A percentile compares a stretch with the other conserved stretches of the same genome.
These are phyloP conservation scores for Sprattus sprattus DNA, from an alignment of 2,113 vertebrate species.

Conservation along the genomic window DNA sequence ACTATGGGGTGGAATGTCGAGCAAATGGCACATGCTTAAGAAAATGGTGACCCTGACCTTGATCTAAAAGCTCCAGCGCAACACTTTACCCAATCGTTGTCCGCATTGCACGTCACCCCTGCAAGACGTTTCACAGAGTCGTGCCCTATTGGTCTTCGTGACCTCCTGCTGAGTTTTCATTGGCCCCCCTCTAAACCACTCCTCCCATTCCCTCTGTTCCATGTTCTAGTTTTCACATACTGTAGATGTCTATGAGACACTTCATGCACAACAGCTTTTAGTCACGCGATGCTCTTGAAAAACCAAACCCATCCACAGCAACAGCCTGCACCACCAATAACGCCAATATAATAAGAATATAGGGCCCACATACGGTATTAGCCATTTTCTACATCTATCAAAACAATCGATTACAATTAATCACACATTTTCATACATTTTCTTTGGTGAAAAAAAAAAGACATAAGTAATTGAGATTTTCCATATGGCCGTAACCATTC, in stretches of 20 bases:
- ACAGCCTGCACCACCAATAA: neutral
- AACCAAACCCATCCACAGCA: neutral
- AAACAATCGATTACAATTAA: neutral
- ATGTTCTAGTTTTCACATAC: slow-evolving; percentile 44
- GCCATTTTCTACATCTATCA: neutral
- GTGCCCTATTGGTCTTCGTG: neutral
- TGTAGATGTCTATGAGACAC: slow-evolving; percentile 14
- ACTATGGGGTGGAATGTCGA: neutral
- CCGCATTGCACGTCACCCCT: neutral
- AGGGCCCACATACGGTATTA: neutral
- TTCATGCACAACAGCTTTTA: slow-evolving; percentile 20
- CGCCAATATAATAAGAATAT: neutral
- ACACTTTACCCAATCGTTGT: neutral
- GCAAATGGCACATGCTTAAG: slow-evolving; percentile 18
- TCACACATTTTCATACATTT: neutral
- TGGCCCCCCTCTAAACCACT: slow-evolving; percentile 39
- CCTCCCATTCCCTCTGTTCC: slow-evolving; percentile 37
- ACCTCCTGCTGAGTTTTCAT: slow-evolving; percentile 22
- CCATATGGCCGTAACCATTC: neutral
- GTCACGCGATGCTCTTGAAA: slow-evolving; percentile 3
- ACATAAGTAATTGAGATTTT: neutral
- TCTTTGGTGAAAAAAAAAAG: neutral
- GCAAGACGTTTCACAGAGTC: neutral
- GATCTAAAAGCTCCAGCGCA: neutral
- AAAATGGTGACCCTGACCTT: slow-evolving; percentile 21